These are phyloP conservation scores for Gnathonemus longibarbis DNA, from an alignment of 2,113 vertebrate genomes.

Conservation along the genomic window DNA sequence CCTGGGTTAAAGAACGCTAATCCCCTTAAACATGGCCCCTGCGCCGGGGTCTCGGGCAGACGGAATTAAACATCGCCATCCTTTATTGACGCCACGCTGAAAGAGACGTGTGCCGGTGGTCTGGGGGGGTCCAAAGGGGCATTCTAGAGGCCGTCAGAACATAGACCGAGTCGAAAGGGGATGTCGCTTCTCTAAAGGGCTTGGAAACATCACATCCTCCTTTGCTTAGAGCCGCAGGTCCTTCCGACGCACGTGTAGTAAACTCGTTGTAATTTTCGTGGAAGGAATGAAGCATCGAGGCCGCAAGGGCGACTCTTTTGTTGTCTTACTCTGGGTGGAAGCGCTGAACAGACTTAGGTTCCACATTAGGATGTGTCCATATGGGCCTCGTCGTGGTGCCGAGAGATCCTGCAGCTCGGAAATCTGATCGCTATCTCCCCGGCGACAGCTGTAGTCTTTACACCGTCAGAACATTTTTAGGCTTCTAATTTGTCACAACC, in stretches of 20 bases:
- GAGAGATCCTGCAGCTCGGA: conserved; percentile 72
- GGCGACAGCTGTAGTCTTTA: conserved; percentile 79
- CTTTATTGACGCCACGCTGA: conserved; percentile 9
- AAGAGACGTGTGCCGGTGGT: neutral
- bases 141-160: neutral
- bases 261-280: conserved; percentile 25
- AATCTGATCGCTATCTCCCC: conserved; percentile 78
- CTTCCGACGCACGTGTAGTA: neutral
- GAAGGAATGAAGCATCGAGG: conserved; percentile 36
- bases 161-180: neutral
- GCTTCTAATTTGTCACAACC: conserved; percentile 86
- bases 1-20: neutral
- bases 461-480: conserved; percentile 79
- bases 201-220: too few species aligned
- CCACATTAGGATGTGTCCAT: conserved; percentile 77
- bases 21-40: neutral
- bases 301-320: neutral
- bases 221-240: neutral
- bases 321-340: conserved; percentile 37
- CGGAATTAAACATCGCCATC: conserved; percentile 2
- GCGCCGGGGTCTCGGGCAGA: neutral
- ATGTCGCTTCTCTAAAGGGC: neutral
- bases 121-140: neutral
- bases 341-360: conserved; percentile 57
- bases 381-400: conserved; percentile 71